phyloP scores from a whole-genome alignment of 2,888 invertebrate species.

The Leucozona laternaria region DNA sequence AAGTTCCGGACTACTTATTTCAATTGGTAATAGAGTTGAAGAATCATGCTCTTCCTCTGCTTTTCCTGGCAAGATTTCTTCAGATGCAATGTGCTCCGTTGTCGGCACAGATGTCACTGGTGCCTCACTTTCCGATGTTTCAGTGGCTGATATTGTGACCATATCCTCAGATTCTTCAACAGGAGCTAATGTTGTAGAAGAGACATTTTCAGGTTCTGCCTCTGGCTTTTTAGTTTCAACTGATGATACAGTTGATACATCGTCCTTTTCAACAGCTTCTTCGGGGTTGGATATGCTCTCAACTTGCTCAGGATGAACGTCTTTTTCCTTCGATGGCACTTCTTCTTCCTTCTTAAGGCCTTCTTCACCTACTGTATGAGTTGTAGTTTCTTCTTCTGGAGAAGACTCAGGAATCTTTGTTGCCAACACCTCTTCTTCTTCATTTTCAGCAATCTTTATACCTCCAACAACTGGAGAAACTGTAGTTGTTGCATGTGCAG shows the following conservation, averaged over 20 bases:
- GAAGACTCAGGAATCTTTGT: constrained; percentile 58
- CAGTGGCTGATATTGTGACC: constrained; percentile 35
- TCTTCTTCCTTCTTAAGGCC: constrained; percentile 44
- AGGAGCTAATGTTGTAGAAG: constrained; percentile 3
- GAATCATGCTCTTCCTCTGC: constrained; percentile 22
- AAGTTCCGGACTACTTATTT: constrained; percentile 29
- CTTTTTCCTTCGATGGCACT: constrained; percentile 58
- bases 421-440: constrained; percentile 43
- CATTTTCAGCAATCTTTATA: constrained; percentile 26
- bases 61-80: constrained; percentile 45
- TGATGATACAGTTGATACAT: constrained; percentile 43
- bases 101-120: background rate
- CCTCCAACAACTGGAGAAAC: constrained; percentile 47
- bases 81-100: background rate
- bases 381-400: constrained; percentile 37
- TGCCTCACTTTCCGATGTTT: background rate
- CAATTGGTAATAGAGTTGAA: constrained; percentile 46
- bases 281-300: background rate
- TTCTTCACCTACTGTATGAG: constrained; percentile 36
- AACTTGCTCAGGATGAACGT: constrained; percentile 21
- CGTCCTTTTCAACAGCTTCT: constrained; percentile 33
- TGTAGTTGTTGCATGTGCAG: constrained; percentile 23
- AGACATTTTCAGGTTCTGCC: constrained; percentile 1
- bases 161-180: constrained; percentile 25
- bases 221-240: constrained; percentile 44